Conservation (phyloP, 2,113 vertebrate species). For the Taurulus bubalis region DNA sequence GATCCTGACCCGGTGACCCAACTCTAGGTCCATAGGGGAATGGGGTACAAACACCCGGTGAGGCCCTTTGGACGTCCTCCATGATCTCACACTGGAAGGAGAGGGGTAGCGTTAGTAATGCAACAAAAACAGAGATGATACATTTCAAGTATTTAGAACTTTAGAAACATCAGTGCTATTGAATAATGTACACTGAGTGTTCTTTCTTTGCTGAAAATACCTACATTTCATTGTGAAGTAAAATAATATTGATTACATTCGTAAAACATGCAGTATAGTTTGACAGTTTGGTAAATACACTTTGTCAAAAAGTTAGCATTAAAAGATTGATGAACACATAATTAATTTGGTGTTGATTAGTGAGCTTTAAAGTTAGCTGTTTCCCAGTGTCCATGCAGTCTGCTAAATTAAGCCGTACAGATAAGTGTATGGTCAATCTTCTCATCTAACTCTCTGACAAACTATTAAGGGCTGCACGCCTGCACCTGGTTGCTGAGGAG, state of each 20-base stretch:
- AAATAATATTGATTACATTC: neutral
- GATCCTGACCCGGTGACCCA: constrained; percentile 82
- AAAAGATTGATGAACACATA: neutral
- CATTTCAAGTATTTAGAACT: neutral
- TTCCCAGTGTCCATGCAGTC: neutral
- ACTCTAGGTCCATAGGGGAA: constrained; percentile 82
- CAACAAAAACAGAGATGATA: neutral
- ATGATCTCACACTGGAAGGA: constrained; percentile 60
- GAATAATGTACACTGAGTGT: neutral
- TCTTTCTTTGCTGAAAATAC: neutral
- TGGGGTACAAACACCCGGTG: constrained; percentile 82
- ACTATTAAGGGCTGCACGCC: neutral
- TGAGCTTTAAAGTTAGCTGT: neutral
- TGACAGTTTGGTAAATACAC: neutral
- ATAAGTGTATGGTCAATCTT: neutral
- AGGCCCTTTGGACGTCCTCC: constrained; percentile 52
- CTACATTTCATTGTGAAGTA: neutral
- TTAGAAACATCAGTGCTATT: neutral
- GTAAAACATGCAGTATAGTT: neutral
- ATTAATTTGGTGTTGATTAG: neutral
- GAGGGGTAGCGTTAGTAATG: neutral
- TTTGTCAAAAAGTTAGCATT: neutral
- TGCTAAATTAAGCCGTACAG: neutral
- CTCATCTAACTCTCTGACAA: neutral
- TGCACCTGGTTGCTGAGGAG: constrained; percentile 59